Conservation (phyloP, 2,113 vertebrate genomes). For the Ageneiosus marmoratus region DNA sequence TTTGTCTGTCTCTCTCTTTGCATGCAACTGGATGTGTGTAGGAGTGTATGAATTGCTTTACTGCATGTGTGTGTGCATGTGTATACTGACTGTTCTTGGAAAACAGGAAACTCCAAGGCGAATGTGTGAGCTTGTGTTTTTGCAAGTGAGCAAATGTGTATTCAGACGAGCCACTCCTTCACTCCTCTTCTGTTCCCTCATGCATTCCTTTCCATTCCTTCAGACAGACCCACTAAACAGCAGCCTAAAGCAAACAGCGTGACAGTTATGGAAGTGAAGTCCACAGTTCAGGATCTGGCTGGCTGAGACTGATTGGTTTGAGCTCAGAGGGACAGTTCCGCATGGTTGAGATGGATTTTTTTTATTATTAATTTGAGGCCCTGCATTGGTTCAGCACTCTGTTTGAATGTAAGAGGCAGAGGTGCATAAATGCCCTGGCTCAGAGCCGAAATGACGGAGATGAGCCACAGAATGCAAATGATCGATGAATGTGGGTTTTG, state of each 20-base stretch:
- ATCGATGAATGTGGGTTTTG: not conserved
- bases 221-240: slow-evolving; percentile 21
- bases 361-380: not conserved
- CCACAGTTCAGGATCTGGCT: slow-evolving; percentile 16
- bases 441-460: not conserved
- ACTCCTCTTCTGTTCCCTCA: not conserved
- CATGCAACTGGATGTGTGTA: not conserved
- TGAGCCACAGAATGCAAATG: slow-evolving; percentile 19
- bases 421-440: not conserved
- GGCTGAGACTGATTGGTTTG: not conserved
- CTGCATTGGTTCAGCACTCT: not conserved
- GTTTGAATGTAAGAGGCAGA: not conserved
- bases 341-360: not conserved
- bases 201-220: not conserved
- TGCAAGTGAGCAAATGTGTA: not conserved
- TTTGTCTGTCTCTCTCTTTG: not conserved
- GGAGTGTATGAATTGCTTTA: slow-evolving; percentile 19
- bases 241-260: not conserved
- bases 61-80: slow-evolving; percentile 12
- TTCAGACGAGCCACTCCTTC: slow-evolving; percentile 19
- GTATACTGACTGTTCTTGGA: slow-evolving; percentile 17
- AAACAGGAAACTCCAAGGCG: slow-evolving; percentile 25
- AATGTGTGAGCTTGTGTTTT: not conserved
- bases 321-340: not conserved
- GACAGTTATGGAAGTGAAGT: slow-evolving; percentile 21